Conservation (phyloP, 2,113 vertebrate species). For the Orthonyx spaldingii region DNA sequence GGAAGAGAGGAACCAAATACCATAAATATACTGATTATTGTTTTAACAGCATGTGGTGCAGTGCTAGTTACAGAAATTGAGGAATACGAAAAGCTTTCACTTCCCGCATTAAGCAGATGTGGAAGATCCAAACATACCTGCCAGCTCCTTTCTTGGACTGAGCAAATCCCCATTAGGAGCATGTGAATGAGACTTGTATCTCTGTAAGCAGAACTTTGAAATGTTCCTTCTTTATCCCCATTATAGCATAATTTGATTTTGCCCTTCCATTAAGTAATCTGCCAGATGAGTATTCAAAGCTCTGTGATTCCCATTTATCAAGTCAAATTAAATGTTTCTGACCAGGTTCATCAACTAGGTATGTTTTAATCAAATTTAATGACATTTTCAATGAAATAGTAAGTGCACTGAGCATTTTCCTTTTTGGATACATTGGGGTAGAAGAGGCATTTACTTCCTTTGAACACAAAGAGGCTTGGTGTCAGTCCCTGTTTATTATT, state of each 20-base stretch:
- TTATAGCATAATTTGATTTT: background rate
- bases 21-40: background rate
- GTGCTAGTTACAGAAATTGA: background rate
- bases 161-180: background rate
- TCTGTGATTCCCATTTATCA: conserved; percentile 32
- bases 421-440: background rate
- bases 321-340: conserved; percentile 36
- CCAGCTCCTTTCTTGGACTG: background rate
- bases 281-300: conserved; percentile 11
- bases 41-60: background rate
- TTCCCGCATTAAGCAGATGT: background rate
- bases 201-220: background rate
- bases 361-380: conserved; percentile 52
- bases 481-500: conserved; percentile 66
- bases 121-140: background rate
- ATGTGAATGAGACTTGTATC: background rate
- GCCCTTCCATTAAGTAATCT: background rate
- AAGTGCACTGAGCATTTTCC: conserved; percentile 27
- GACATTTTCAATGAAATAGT: conserved; percentile 44
- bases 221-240: background rate
- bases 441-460: conserved; percentile 43
- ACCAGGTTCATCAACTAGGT: conserved; percentile 38
- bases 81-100: background rate
- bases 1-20: background rate
- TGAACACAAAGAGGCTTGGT: conserved; percentile 9